A percentile compares a stretch with the other conserved stretches of the same genome.
Conservation (phyloP, 2,888 invertebrate species). For the Acanthosepion pharaonis region DNA sequence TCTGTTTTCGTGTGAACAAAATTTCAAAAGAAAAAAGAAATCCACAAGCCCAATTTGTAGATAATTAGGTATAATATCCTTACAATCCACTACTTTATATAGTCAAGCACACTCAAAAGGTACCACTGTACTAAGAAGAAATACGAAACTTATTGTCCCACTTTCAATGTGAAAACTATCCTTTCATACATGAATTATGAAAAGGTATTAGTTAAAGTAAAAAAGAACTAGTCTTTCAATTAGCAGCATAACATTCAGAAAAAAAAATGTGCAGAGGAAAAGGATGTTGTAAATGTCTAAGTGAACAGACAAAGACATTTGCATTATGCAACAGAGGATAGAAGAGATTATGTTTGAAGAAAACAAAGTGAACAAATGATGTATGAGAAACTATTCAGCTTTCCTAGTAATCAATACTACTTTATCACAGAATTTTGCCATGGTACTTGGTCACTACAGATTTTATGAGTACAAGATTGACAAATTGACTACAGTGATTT, state of each 20-base stretch:
- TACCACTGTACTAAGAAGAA: neutral
- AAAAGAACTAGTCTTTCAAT: neutral
- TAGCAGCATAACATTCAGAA: neutral
- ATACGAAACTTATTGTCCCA: neutral
- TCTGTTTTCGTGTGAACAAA: neutral
- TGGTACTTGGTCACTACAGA: neutral
- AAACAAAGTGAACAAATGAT: neutral
- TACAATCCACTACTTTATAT: neutral
- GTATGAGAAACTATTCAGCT: neutral
- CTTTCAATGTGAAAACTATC: constrained; percentile 33
- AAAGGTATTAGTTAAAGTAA: neutral
- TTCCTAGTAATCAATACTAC: neutral
- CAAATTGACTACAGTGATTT: neutral
- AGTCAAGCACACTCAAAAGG: neutral
- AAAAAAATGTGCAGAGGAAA: neutral
- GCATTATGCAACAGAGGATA: neutral
- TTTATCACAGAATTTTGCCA: neutral
- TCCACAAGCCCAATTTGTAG: neutral
- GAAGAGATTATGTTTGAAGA: neutral
- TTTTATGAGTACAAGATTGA: neutral
- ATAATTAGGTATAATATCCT: neutral
- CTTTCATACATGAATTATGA: neutral
- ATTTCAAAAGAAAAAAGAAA: neutral
- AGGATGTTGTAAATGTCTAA: neutral
- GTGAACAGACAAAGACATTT: neutral